These are phyloP conservation scores for Brachycybe producta DNA, from an alignment of 2,888 invertebrate species.

Conservation along the genomic window DNA sequence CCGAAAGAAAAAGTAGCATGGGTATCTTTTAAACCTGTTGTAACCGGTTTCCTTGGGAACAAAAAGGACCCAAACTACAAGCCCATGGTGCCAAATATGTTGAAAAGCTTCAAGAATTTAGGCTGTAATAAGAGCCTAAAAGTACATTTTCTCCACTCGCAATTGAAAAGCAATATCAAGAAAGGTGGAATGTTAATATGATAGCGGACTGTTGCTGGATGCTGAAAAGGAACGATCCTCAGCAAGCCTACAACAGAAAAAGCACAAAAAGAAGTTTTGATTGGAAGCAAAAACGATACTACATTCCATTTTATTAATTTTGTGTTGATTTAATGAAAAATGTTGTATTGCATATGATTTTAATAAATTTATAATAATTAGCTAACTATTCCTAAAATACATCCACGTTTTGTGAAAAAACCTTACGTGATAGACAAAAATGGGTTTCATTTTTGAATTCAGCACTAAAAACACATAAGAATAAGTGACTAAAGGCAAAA, in stretches of 20 bases:
- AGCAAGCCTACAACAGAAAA: neutral
- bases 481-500: neutral
- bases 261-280: neutral
- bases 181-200: neutral
- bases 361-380: neutral
- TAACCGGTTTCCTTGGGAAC: neutral
- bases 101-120: neutral
- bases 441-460: neutral
- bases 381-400: too few species aligned
- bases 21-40: neutral
- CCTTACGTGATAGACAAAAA: neutral
- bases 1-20: neutral
- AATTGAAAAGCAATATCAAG: neutral
- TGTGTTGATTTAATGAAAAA: neutral
- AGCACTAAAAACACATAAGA: neutral
- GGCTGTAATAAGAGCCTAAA: neutral
- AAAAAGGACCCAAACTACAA: neutral
- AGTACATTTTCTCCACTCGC: neutral
- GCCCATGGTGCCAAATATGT: neutral
- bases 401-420: too few species aligned
- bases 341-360: neutral
- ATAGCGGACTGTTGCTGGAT: neutral
- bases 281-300: neutral
- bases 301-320: neutral
- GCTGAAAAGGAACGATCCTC: neutral